Evolutionary conservation across 1,140 invertebrate genomes (phyloP).

Genomic region (Augochlora pura): DNA sequence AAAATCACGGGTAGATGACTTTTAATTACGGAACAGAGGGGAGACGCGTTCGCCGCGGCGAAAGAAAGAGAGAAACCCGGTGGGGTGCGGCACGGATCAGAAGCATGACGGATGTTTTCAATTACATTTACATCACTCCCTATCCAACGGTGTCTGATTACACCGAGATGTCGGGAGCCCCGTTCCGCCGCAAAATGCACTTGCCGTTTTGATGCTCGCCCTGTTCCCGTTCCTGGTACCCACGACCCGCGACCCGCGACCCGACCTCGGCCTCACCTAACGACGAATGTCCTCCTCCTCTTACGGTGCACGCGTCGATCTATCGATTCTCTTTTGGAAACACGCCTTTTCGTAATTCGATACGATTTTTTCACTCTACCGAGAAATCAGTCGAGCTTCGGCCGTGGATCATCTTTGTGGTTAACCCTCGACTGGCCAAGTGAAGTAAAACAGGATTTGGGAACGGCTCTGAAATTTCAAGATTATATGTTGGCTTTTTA

Average conservation of each 20-base stretch:
- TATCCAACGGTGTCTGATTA: slow-evolving; percentile 77
- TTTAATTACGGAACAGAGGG: slow-evolving; percentile 44
- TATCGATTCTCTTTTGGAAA: slow-evolving; percentile 30
- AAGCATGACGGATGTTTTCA: slow-evolving; percentile 67
- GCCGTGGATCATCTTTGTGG: not conserved
- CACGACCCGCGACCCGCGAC: slow-evolving; percentile 56
- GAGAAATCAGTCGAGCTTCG: not conserved
- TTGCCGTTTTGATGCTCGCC: slow-evolving; percentile 60
- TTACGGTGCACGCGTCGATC: not conserved
- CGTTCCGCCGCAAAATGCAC: slow-evolving; percentile 70
- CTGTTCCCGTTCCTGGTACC: slow-evolving; percentile 12
- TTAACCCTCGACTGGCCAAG: too few species aligned
- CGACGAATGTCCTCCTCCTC: not conserved
- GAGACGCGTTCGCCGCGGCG: slow-evolving; percentile 24
- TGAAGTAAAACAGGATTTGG: too few species aligned
- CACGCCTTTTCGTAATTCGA: slow-evolving; percentile 31
- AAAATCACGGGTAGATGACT: slow-evolving; percentile 47
- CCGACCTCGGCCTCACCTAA: slow-evolving; percentile 59
- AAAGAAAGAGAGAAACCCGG: slow-evolving; percentile 30
- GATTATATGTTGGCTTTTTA: too few species aligned
- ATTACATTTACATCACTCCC: slow-evolving; percentile 60
- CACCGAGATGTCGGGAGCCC: slow-evolving; percentile 78
- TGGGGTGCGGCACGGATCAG: slow-evolving; percentile 73
- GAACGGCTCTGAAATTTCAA: too few species aligned
- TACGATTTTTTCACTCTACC: slow-evolving; percentile 1